Evolutionary conservation across 1,140 invertebrate species (phyloP), one percentile per base, ranked within the genome.

Genomic region (Zaprionus ghesquierei): DNA sequence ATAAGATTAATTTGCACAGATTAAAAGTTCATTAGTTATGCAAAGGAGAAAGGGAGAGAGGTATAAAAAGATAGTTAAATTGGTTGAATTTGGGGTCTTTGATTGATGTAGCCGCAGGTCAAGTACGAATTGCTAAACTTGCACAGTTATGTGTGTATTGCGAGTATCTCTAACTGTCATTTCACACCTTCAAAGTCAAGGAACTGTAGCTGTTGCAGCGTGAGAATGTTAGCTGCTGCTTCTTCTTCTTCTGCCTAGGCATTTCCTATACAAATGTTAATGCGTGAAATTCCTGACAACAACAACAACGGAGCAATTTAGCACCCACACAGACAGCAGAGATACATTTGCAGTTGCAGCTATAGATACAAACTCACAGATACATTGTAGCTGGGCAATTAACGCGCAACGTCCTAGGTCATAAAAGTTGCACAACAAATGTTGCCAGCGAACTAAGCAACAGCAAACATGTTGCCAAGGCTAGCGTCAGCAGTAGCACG

Each of bases 261-360:
- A 77, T 85, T 81, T 75, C 54, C 77, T 81, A 81, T 35, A 58
- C 55, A 41, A 64, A 71, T 81, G 81, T 72, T 87, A 86, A 86
- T 75, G 81, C 66, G 81, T 84, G 75, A 86, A 86, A 86, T 86
- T 87, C 81, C 55, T 61, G 44, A 20, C 22, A 60, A 60, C 15
- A 56, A 54, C 33, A 35, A 35, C 12, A 31, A 60, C 35, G 51
- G 29, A 27, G 33, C 35, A 64, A 66, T 68, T 79, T 86, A 76
- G 63, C 81, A 86, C 78, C 82, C 81, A 69, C 81, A 86, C 61
- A 54, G 58, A 35, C 66, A 56, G 29, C 29, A 59, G 15, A 35
- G 29, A 46, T 46, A 20, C 29, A 69, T 9, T 10, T 23, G n/a
- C 25, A 46, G 9, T n/a, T 13, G 12, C 9, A 41, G 25, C 25